Evolutionary conservation across 1,140 invertebrate genomes (phyloP), one percentile per base, ranked within the genome.

Genomic region (Hypothenemus hampei): DNA sequence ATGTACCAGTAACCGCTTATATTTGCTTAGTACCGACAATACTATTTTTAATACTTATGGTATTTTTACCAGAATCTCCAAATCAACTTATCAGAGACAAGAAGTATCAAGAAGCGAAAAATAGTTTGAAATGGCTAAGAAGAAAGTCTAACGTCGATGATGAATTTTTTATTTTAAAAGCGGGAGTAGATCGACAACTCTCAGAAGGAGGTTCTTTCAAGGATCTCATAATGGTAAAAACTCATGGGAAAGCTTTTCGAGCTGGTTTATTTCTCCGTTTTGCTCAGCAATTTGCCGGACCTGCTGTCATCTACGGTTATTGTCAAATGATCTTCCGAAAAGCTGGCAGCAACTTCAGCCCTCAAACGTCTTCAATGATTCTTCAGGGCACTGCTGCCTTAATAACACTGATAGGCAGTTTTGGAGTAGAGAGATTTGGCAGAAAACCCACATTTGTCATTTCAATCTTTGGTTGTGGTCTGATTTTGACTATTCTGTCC

Each of bases 271-370:
- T 74, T 11, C 63, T 81, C n/a, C 73, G 73, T 3, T 52, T 78
- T 22, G 33, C 72, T 73, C 83, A 85, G 58, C 83, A 85, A 61
- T 74, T 82, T 23, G 76, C 75, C 39, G 83, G 83, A 8, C 74
- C 82, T 6, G 77, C 77, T 37, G 80, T 78, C 0, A 75, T 85
- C 36, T 77, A 81, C 29, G 81, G 80, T 19, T 84, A 83, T 54
- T 77, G 81, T 0, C 79, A 81, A 21, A 75, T 73, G 15, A 77
- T 79, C 7, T 75, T 80, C 10, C 68, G 69, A 4, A 67, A 72
- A 39, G 70, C 73, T 65, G 66, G 71, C 61, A 68, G 81, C n/a
- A 80, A 83, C 56, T 80, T 85, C 48, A 76, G 81, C 35, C 76
- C 77, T 31, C 80, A 81, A 16, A 71, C 78, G 6, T 78, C 78